phyloP scores from a whole-genome alignment of 2,888 invertebrate species.

The Mantis religiosa region DNA sequence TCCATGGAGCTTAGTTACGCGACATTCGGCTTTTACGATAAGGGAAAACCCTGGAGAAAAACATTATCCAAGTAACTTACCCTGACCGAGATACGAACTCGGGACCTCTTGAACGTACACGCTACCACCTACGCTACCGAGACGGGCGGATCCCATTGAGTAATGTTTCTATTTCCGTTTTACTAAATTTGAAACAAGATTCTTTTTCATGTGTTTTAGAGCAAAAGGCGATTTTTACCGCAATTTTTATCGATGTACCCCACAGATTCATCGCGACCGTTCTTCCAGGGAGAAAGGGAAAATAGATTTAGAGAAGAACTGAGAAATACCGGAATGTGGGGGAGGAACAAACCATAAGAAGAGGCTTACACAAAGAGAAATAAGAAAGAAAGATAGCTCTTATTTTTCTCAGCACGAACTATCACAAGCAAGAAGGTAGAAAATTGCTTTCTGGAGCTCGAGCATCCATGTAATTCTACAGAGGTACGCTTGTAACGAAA shows the following conservation, averaged over 20 bases:
- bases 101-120: too few relatives aligned
- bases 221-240: not conserved
- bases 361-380: not conserved
- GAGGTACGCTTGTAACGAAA: not conserved
- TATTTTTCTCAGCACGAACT: constrained; percentile 21
- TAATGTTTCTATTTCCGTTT: not conserved
- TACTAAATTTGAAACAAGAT: not conserved
- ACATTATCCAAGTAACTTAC: too few relatives aligned
- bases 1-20: too few relatives aligned
- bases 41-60: too few relatives aligned
- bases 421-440: constrained; percentile 20
- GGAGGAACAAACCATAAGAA: not conserved
- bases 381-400: not conserved
- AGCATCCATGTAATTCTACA: constrained; percentile 6
- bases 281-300: not conserved
- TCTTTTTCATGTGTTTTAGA: not conserved
- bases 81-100: too few relatives aligned
- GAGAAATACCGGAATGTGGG: not conserved
- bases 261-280: not conserved
- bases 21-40: too few relatives aligned
- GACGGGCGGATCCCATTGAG: not conserved
- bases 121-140: too few relatives aligned
- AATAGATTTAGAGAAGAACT: not conserved
- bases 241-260: not conserved
- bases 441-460: constrained; percentile 26